A percentile compares a stretch with the other conserved stretches of the same genome.
Conservation (phyloP, 92 coral and sea anemone species). For the Porites evermanni region DNA sequence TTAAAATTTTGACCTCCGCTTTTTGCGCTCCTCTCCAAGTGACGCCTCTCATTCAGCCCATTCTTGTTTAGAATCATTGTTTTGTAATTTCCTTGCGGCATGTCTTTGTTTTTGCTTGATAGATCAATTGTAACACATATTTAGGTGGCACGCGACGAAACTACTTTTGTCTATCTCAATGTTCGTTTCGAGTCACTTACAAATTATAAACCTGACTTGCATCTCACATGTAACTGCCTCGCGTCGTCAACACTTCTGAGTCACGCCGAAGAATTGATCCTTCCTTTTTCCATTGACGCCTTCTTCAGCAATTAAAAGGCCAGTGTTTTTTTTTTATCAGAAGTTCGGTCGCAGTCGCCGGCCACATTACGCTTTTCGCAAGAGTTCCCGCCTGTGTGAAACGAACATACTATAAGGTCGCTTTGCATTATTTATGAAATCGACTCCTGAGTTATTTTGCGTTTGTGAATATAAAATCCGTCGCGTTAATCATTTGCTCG, state of each 20-base stretch:
- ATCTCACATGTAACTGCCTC: background rate
- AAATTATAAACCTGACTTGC: conserved; percentile 4
- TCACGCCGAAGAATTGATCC: conserved; percentile 23
- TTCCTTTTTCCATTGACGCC: background rate
- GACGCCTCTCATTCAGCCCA: conserved; percentile 3
- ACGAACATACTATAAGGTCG: conserved; percentile 30
- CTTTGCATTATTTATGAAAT: conserved; percentile 94
- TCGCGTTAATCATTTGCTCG: conserved; percentile 92
- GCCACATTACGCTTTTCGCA: background rate
- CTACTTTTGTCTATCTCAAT: conserved; percentile 8
- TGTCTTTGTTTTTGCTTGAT: conserved; percentile 14
- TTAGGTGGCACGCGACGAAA: conserved; percentile 63
- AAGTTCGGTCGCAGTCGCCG: background rate
- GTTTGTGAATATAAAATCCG: conserved; percentile 76
- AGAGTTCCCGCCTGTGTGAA: conserved; percentile 20
- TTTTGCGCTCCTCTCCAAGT: background rate
- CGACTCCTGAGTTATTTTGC: conserved; percentile 56
- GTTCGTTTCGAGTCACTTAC: conserved; percentile 38
- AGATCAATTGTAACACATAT: conserved; percentile 31
- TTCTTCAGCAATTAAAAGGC: background rate
- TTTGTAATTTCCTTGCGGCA: conserved; percentile 16
- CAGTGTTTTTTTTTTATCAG: background rate
- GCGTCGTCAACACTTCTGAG: background rate
- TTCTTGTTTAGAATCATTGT: background rate
- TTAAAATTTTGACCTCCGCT: background rate